Conservation (phyloP, 2,888 invertebrate genomes). For the Leptinotarsa peninsularis region DNA sequence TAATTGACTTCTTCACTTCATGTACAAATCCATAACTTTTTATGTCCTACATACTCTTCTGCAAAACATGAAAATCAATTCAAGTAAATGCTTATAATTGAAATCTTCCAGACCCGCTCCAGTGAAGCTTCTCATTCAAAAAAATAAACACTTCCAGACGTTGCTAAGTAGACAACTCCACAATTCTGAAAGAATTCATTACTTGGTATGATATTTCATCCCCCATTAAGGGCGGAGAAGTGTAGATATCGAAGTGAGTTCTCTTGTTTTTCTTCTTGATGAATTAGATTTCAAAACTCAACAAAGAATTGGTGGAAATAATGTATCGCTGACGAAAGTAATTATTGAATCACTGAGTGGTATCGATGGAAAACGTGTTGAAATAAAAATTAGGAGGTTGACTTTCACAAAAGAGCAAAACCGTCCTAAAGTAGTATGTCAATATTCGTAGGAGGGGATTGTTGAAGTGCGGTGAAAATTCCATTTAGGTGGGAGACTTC, state of each 20-base stretch:
- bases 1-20: too few relatives aligned
- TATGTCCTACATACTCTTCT: too few relatives aligned
- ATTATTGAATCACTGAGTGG: not conserved
- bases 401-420: not conserved
- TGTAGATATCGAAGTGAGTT: constrained; percentile 5
- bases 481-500: too few relatives aligned
- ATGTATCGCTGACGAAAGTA: constrained; percentile 13
- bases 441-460: too few relatives aligned
- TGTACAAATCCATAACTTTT: too few relatives aligned
- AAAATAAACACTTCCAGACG: not conserved
- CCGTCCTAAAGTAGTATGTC: too few relatives aligned
- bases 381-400: not conserved
- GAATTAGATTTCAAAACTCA: not conserved
- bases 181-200: not conserved
- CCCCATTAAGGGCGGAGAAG: not conserved
- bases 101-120: not conserved
- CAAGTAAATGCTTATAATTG: not conserved
- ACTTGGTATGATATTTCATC: not conserved
- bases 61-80: too few relatives aligned
- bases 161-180: not conserved
- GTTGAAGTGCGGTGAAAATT: too few relatives aligned
- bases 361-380: not conserved
- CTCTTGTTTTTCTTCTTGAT: constrained; percentile 3
- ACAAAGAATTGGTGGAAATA: not conserved
- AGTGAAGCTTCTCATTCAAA: not conserved